Evolutionary conservation across 2,113 vertebrate genomes (phyloP).

Genomic region (Antechinus stuartii): DNA sequence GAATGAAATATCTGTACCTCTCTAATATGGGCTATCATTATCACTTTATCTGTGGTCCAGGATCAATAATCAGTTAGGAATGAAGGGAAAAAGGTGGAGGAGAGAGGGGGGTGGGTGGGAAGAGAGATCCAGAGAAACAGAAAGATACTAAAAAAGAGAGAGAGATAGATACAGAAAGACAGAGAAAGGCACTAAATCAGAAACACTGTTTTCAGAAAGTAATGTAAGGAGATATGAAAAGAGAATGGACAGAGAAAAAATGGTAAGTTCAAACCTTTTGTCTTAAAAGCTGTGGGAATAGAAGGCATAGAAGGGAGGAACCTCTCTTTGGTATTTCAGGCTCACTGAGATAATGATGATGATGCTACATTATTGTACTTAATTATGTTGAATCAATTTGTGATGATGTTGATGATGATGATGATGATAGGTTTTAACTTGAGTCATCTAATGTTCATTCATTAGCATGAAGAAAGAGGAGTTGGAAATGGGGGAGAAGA

Average conservation of each 20-base stretch:
- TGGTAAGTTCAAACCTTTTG: background rate
- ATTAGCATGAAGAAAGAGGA: slow-evolving; percentile 16
- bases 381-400: slow-evolving; percentile 57
- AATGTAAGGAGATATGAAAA: background rate
- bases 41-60: slow-evolving; percentile 36
- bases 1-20: slow-evolving; percentile 36
- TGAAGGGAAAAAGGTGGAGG: slow-evolving; percentile 29
- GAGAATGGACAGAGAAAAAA: slow-evolving; percentile 29
- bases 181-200: background rate
- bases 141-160: background rate
- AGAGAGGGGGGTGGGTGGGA: background rate
- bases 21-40: slow-evolving; percentile 33
- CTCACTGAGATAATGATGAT: slow-evolving; percentile 75
- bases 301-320: slow-evolving; percentile 22
- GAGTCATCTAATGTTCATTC: slow-evolving; percentile 45
- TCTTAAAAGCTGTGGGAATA: slow-evolving; percentile 62
- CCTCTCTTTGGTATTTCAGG: slow-evolving; percentile 72
- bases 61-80: slow-evolving; percentile 24
- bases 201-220: slow-evolving; percentile 1
- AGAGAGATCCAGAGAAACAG: background rate
- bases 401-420: background rate
- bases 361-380: slow-evolving; percentile 67
- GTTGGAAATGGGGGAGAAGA: background rate
- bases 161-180: background rate
- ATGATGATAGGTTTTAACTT: slow-evolving; percentile 56